Conservation (phyloP, 2,797 vertebrate genomes). For the Chiloscyllium punctatum region DNA sequence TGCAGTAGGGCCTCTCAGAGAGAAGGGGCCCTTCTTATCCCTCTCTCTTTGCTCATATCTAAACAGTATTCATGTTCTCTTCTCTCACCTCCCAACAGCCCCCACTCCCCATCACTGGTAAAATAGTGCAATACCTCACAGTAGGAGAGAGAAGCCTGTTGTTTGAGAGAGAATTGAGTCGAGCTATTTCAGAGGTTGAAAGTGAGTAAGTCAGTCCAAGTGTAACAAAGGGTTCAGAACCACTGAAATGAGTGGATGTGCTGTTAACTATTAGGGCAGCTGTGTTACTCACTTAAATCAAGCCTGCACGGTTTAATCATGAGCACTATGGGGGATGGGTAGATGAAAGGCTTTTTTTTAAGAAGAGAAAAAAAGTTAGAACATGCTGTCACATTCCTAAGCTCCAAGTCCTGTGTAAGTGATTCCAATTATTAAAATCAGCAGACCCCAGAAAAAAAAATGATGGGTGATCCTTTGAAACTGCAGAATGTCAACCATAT, state of each 20-base stretch:
- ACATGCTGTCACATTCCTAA: conserved; percentile 54
- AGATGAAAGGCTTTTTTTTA: conserved; percentile 39
- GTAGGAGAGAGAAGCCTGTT: conserved; percentile 55
- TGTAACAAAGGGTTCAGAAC: conserved; percentile 51
- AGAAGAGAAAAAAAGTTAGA: conserved; percentile 42
- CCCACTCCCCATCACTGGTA: conserved; percentile 49
- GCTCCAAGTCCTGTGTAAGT: conserved; percentile 53
- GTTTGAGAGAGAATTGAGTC: conserved; percentile 48
- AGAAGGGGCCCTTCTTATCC: conserved; percentile 65
- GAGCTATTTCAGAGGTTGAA: conserved; percentile 48
- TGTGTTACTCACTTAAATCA: conserved; percentile 53
- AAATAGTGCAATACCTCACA: conserved; percentile 61
- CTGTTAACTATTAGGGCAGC: conserved; percentile 51
- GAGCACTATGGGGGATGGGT: conserved; percentile 33
- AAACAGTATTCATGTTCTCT: conserved; percentile 48
- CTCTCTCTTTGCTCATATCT: conserved; percentile 54
- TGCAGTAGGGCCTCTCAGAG: conserved; percentile 67
- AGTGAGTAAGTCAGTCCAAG: conserved; percentile 50
- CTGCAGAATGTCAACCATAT: neutral
- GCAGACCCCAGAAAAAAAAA: conserved; percentile 49
- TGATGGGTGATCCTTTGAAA: neutral
- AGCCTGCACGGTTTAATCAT: conserved; percentile 40
- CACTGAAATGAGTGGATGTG: conserved; percentile 48
- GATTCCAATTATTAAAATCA: conserved; percentile 57
- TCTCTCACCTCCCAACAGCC: conserved; percentile 45